A percentile compares a stretch with the other conserved stretches of the same genome.
Evolutionary conservation across 1,140 invertebrate genomes (phyloP).

Genomic region (Drosophila pseudoobscura): DNA sequence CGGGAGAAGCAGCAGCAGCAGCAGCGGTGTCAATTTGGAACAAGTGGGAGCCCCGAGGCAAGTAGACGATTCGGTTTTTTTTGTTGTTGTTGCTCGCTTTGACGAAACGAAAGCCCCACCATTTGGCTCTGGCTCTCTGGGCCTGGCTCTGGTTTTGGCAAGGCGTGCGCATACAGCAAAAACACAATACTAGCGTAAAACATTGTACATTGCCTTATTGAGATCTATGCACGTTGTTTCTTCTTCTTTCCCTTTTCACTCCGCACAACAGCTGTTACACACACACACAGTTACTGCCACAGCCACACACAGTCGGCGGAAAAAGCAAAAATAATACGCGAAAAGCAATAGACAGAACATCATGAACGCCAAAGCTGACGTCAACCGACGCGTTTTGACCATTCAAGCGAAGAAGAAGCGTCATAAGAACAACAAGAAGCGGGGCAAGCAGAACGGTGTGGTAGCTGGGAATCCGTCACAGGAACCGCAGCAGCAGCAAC

Average conservation of each 20-base stretch:
- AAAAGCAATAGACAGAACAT: conserved; percentile 31
- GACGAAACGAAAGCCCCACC: conserved; percentile 32
- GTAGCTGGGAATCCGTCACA: conserved; percentile 33
- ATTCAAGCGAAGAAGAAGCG: conserved; percentile 95
- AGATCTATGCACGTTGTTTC: conserved; percentile 71
- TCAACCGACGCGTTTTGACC: conserved; percentile 93
- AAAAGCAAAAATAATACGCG: conserved; percentile 36
- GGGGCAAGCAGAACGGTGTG: conserved; percentile 84
- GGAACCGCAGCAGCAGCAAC: conserved; percentile 25
- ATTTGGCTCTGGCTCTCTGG: not conserved
- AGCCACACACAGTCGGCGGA: conserved; percentile 14
- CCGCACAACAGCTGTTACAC: conserved; percentile 71
- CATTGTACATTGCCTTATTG: conserved; percentile 71
- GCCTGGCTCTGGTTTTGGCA: conserved; percentile 30
- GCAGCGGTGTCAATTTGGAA: conserved; percentile 55
- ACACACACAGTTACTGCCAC: conserved; percentile 2
- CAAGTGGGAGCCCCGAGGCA: conserved; percentile 66
- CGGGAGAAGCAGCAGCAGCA: conserved; percentile 29
- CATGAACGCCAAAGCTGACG: conserved; percentile 93
- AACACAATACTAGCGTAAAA: conserved; percentile 53
- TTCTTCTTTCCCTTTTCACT: conserved; percentile 18
- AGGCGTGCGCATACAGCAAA: conserved; percentile 56
- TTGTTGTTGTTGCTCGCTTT: conserved; percentile 15
- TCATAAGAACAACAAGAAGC: conserved; percentile 92
- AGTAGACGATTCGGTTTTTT: conserved; percentile 37